A percentile compares a stretch with the other conserved stretches of the same genome.
Conservation (phyloP, 2,113 vertebrate species). For the Amia ocellicauda region DNA sequence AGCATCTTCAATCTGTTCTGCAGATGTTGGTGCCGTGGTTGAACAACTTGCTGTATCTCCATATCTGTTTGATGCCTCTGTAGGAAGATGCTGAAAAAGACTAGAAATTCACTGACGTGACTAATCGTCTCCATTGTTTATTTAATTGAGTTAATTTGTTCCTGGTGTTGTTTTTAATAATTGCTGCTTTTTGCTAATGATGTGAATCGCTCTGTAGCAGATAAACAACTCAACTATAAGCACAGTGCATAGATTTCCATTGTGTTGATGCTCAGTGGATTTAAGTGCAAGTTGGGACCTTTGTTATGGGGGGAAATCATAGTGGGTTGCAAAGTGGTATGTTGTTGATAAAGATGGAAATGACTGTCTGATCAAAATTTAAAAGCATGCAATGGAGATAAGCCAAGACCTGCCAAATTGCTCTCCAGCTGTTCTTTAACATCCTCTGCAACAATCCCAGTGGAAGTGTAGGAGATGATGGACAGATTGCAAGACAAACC, state of each 20-base stretch:
- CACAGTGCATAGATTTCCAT: neutral
- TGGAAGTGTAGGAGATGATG: too few relatives aligned
- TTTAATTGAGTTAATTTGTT: neutral
- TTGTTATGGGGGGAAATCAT: too few relatives aligned
- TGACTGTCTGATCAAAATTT: too few relatives aligned
- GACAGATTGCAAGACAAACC: too few relatives aligned
- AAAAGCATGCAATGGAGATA: too few relatives aligned
- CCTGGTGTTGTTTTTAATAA: slow-evolving; percentile 12
- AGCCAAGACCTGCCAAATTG: too few relatives aligned
- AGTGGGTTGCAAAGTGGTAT: too few relatives aligned
- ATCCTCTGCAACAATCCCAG: too few relatives aligned
- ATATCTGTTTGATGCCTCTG: neutral
- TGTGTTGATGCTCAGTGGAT: neutral
- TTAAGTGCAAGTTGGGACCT: neutral
- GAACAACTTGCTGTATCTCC: too few relatives aligned
- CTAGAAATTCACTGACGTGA: slow-evolving; percentile 1
- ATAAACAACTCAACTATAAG: neutral
- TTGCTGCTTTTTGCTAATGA: neutral
- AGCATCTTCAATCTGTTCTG: neutral
- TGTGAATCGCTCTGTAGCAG: neutral
- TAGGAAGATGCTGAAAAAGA: too few relatives aligned
- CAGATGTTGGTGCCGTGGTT: slow-evolving; percentile 19
- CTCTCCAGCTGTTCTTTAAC: too few relatives aligned
- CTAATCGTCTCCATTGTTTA: neutral
- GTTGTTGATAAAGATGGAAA: too few relatives aligned